Evolutionary conservation across 2,113 vertebrate genomes (phyloP).

Genomic region (Mola mola): DNA sequence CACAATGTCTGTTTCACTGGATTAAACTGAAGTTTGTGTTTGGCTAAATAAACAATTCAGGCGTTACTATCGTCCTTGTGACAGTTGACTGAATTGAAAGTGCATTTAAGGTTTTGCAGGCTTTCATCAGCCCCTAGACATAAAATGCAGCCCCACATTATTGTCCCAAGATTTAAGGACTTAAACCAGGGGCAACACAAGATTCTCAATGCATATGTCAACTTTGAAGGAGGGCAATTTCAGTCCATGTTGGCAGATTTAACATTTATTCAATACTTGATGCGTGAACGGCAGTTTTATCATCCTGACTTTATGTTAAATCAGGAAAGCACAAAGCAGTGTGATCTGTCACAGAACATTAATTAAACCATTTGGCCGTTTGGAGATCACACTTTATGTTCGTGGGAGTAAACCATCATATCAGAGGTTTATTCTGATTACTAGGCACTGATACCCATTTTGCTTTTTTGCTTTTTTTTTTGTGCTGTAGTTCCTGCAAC

Average conservation of each 20-base stretch:
- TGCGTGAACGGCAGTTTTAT: no score
- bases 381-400: neutral
- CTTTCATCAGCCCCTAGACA: neutral
- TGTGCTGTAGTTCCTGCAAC: conserved; percentile 53
- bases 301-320: neutral
- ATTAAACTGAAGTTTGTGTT: neutral
- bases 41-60: conserved; percentile 1
- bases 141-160: neutral
- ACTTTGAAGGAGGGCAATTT: no score
- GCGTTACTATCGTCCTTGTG: conserved; percentile 11
- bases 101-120: neutral
- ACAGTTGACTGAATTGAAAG: conserved; percentile 17
- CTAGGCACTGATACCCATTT: conserved; percentile 20
- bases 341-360: conserved; percentile 4
- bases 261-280: no score
- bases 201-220: neutral
- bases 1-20: neutral
- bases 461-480: no score
- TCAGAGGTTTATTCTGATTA: neutral
- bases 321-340: neutral
- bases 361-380: conserved; percentile 8
- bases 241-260: no score
- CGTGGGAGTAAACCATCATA: conserved; percentile 18
- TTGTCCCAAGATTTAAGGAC: conserved; percentile 11
- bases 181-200: neutral